These are phyloP conservation scores for Chloroclystis v-ata DNA, from an alignment of 2,888 invertebrate species.

Conservation along the genomic window DNA sequence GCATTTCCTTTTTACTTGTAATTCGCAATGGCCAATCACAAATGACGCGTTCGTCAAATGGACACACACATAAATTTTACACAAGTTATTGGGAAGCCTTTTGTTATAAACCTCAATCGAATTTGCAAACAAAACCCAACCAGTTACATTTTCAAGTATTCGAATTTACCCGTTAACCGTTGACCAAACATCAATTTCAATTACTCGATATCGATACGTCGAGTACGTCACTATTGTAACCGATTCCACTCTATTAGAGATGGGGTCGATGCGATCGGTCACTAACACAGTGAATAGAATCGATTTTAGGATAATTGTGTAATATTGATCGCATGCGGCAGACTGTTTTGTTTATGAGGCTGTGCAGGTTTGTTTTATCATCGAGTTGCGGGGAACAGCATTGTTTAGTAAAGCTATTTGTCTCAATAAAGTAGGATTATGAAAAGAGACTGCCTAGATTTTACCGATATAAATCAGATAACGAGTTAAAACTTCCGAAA, in stretches of 20 bases:
- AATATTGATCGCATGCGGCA: slow-evolving; percentile 13
- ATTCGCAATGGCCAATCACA: no score
- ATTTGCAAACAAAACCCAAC: background rate
- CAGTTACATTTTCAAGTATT: slow-evolving; percentile 6
- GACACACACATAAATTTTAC: no score
- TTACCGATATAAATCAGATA: no score
- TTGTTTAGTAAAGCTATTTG: no score
- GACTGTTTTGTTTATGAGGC: slow-evolving; percentile 6
- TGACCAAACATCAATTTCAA: slow-evolving; percentile 23
- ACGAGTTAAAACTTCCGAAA: no score
- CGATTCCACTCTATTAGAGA: slow-evolving; percentile 27
- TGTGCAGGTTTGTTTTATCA: background rate
- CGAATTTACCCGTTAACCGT: slow-evolving; percentile 9
- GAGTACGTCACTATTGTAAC: slow-evolving; percentile 20
- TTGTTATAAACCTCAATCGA: background rate
- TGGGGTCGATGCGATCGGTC: slow-evolving; percentile 21
- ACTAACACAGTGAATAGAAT: slow-evolving; percentile 20
- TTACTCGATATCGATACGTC: slow-evolving; percentile 22
- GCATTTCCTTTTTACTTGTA: no score
- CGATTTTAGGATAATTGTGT: slow-evolving; percentile 19
- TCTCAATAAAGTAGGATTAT: no score
- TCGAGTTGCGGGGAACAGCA: background rate
- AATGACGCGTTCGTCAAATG: no score
- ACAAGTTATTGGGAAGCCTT: no score
- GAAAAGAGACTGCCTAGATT: no score